Percentiles rank a stretch among this genome's conserved stretches.
Evolutionary conservation across 2,888 invertebrate genomes (phyloP).

Genomic region (Rotaria sp.): DNA sequence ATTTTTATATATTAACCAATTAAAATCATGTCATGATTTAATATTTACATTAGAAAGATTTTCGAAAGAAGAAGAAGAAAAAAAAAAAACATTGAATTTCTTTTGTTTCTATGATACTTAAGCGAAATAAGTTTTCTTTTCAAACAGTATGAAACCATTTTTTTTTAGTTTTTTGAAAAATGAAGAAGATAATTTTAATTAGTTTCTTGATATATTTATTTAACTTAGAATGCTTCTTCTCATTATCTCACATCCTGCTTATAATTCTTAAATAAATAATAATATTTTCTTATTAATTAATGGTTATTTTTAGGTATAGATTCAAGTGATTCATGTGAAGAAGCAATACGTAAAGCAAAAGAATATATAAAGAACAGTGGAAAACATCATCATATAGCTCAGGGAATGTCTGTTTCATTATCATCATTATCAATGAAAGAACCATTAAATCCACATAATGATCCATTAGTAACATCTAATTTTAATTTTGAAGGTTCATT

Average conservation of each 20-base stretch:
- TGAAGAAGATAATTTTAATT: too few relatives aligned
- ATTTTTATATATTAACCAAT: too few relatives aligned
- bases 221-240: neutral
- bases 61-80: too few relatives aligned
- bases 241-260: neutral
- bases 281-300: neutral
- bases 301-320: neutral
- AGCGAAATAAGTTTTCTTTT: too few relatives aligned
- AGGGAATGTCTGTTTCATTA: neutral
- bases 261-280: neutral
- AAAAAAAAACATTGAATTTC: too few relatives aligned
- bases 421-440: constrained; percentile 25
- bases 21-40: too few relatives aligned
- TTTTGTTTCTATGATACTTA: too few relatives aligned
- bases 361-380: neutral
- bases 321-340: constrained; percentile 27
- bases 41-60: too few relatives aligned
- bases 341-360: constrained; percentile 26
- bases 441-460: constrained; percentile 20
- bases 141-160: too few relatives aligned
- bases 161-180: too few relatives aligned
- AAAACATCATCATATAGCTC: constrained; percentile 6
- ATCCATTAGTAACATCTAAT: neutral
- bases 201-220: too few relatives aligned
- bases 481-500: constrained; percentile 33